Conservation (phyloP, 1,140 invertebrate genomes). For the Neodiprion fabricii region DNA sequence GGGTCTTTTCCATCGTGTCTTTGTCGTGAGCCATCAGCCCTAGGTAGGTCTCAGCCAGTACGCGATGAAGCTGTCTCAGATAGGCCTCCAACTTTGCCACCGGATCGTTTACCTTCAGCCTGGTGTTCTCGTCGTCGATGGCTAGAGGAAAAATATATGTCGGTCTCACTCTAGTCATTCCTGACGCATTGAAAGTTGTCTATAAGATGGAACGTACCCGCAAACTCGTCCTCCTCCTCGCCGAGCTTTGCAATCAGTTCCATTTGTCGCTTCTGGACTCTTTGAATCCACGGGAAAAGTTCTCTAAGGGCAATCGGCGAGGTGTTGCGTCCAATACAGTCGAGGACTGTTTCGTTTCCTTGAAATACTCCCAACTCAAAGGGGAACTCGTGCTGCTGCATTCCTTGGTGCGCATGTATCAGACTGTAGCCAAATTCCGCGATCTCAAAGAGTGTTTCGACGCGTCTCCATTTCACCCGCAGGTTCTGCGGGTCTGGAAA, state of each 20-base stretch:
- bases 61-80: slow-evolving; percentile 25
- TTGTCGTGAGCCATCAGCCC: slow-evolving; percentile 35
- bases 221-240: slow-evolving; percentile 44
- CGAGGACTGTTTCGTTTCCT: slow-evolving; percentile 46
- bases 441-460: slow-evolving; percentile 44
- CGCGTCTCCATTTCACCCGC: slow-evolving; percentile 37
- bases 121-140: slow-evolving; percentile 40
- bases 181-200: background rate
- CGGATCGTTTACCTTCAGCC: slow-evolving; percentile 42
- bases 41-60: slow-evolving; percentile 35
- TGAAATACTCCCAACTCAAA: slow-evolving; percentile 41
- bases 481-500: slow-evolving; percentile 36
- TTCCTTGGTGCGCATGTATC: slow-evolving; percentile 41
- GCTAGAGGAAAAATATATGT: slow-evolving; percentile 27
- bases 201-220: slow-evolving; percentile 31
- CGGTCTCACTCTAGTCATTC: background rate
- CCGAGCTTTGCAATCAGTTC: slow-evolving; percentile 34
- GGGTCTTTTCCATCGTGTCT: slow-evolving; percentile 35
- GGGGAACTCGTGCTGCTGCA: slow-evolving; percentile 26
- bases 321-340: slow-evolving; percentile 48
- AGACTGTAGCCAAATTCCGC: slow-evolving; percentile 47
- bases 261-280: slow-evolving; percentile 32
- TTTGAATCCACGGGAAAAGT: slow-evolving; percentile 44
- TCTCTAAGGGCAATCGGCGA: slow-evolving; percentile 27
- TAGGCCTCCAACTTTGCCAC: slow-evolving; percentile 20